phyloP scores from a whole-genome alignment of 2,888 invertebrate species.

The Junonia oenone region DNA sequence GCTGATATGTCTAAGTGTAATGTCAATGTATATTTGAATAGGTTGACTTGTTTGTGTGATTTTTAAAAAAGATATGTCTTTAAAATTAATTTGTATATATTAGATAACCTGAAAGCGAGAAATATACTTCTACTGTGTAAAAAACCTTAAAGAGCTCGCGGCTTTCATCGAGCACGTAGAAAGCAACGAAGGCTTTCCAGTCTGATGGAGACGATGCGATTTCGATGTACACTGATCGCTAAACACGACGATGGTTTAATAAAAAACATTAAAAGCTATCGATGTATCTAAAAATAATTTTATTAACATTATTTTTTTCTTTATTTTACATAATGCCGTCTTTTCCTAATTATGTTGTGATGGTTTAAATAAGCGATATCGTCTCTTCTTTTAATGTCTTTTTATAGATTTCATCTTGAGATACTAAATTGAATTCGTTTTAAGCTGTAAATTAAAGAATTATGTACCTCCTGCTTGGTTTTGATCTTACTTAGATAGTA shows the following conservation, averaged over 20 bases:
- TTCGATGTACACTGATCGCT: constrained; percentile 18
- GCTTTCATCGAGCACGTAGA: constrained; percentile 21
- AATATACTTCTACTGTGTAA: constrained; percentile 8
- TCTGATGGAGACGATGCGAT: constrained; percentile 9
- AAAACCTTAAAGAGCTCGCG: constrained; percentile 15
- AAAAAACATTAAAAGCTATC: constrained; percentile 1
- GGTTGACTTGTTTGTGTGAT: no score
- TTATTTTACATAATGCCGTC: constrained; percentile 13
- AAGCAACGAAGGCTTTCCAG: constrained; percentile 3
- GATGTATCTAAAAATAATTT: constrained; percentile 13
- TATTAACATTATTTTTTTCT: neutral
- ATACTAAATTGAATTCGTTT: constrained; percentile 11
- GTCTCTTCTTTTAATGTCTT: constrained; percentile 19
- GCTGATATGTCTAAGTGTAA: no score
- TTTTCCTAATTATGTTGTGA: constrained; percentile 23
- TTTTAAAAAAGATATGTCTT: no score
- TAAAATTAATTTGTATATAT: no score
- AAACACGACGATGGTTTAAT: neutral
- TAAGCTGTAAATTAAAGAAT: constrained; percentile 3
- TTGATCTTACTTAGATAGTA: neutral
- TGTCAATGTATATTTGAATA: no score
- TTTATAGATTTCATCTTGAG: constrained; percentile 11
- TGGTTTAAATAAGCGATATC: constrained; percentile 23
- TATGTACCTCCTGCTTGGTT: neutral
- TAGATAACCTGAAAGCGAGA: constrained; percentile 7